Evolutionary conservation across 2,113 vertebrate species (phyloP), one percentile per base, ranked within the genome.

Genomic region (Prietella phreatophila): DNA sequence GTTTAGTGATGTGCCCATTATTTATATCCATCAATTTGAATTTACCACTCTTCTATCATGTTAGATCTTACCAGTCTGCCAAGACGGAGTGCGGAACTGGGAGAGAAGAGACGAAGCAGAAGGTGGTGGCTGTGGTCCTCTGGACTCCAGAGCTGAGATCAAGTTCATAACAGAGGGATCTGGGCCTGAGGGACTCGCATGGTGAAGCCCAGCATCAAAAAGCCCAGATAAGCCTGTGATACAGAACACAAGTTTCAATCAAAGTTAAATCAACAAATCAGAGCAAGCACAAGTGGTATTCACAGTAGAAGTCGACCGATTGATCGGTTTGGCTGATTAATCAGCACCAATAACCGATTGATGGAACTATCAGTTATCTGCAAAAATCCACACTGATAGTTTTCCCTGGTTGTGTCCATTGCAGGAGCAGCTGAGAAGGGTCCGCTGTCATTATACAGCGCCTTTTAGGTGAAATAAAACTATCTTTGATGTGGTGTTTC

Each of bases 131-230:
- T 98, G 97, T 33, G 97, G 97, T 63, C 96, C 97, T 87, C 97
- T 95, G 7, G 97, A 98, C 93, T 98, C 97, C 93, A 98, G 95
- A 67, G 97, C 97, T 0, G 97, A 98, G 90, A 98, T 98, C 92
- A 98, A 96, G 94, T 98, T 98, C 97, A 98, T 98, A 91, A 98
- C 97, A 0, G 97, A 98, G 75, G 97, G 96, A 83, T 98, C 97
- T 0, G 97, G 97, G 60, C 96, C 96, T 20, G 96, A 96, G 2
- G 96, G 96, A 92, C 97, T 96, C 17, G 97, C 96, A 50, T 97
- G 97, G 93, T 98, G 97, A 56, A 98, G 95, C 84, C 97, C 97
- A 65, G 97, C 96, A 93, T 98, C 97, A 84, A 98, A 98, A 73
- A 98, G 96, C 92, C 97, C 97, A 2, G 97, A 97, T 71, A 98